Conservation (phyloP, 2,113 vertebrate genomes). For the Thamnaconus septentrionalis region DNA sequence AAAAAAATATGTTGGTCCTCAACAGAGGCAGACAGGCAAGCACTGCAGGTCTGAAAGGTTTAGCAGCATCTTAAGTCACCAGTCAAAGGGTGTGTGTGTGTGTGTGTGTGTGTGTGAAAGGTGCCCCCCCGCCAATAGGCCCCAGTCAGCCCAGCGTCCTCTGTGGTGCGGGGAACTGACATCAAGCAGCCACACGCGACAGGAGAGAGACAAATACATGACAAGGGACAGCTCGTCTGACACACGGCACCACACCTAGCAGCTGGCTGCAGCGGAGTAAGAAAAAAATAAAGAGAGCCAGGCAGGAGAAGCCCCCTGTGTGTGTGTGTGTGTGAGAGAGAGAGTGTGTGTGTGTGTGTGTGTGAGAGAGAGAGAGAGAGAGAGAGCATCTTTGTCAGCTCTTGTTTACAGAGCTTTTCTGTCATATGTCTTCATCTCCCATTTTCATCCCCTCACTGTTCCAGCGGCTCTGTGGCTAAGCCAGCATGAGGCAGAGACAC, state of each 20-base stretch:
- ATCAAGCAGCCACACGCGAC: conserved; percentile 43
- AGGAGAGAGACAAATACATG: conserved; percentile 34
- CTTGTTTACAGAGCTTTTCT: conserved; percentile 67
- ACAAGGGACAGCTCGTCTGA: conserved; percentile 38
- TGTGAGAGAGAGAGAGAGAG: not conserved
- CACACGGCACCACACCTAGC: conserved; percentile 51
- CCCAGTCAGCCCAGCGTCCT: conserved; percentile 34
- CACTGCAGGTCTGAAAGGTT: conserved; percentile 48
- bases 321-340: not conserved
- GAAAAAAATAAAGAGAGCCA: conserved; percentile 13
- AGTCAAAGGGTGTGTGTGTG: conserved; percentile 3
- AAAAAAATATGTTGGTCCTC: too few species aligned
- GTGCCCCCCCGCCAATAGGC: conserved; percentile 33
- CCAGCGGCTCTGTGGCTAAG: conserved; percentile 62
- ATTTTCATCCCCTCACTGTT: conserved; percentile 66
- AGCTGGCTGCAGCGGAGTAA: conserved; percentile 41
- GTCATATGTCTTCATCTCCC: conserved; percentile 65
- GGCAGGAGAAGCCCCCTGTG: conserved; percentile 4
- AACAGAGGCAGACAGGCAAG: not conserved
- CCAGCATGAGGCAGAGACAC: conserved; percentile 65
- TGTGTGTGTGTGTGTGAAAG: too few species aligned
- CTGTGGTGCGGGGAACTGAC: conserved; percentile 43
- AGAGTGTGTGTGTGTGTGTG: conserved; percentile 1
- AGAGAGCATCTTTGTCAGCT: conserved; percentile 24
- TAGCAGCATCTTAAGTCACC: conserved; percentile 41